phyloP scores from a whole-genome alignment of 2,113 vertebrate genomes.

The Sinocyclocheilus grahami region DNA sequence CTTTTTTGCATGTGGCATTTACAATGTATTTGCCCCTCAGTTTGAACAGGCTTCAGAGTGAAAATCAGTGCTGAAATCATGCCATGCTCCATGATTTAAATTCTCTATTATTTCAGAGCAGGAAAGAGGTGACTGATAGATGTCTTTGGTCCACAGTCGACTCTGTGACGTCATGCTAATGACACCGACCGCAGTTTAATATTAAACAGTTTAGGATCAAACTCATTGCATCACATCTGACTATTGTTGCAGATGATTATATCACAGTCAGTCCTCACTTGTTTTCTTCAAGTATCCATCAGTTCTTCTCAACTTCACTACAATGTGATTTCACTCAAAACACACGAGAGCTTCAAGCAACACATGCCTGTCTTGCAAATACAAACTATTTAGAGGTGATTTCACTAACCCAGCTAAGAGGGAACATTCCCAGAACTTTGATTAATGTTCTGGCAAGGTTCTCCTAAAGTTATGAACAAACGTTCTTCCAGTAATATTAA shows the following conservation, averaged over 20 bases:
- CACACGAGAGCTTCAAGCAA: no score
- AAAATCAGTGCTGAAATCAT: not conserved
- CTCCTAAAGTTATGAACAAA: no score
- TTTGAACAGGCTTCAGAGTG: not conserved
- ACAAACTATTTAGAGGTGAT: no score
- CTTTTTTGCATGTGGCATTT: not conserved
- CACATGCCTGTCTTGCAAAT: not conserved
- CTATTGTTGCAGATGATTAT: conserved; percentile 9
- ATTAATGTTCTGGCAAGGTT: no score
- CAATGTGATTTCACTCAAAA: not conserved
- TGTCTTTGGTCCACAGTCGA: not conserved
- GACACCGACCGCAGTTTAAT: not conserved
- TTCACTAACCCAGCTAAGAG: no score
- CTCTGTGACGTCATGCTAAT: not conserved
- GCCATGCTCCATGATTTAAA: not conserved
- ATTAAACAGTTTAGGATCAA: conserved; percentile 28
- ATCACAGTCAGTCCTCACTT: conserved; percentile 2
- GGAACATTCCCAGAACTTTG: no score
- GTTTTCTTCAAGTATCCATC: conserved; percentile 10
- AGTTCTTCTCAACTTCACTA: not conserved
- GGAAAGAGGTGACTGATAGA: not conserved
- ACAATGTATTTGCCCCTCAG: not conserved
- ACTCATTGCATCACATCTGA: not conserved
- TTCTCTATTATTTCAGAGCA: not conserved
- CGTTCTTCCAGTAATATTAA: no score